Evolutionary conservation across 2,888 invertebrate species (phyloP).

Genomic region (Beris chalybata): DNA sequence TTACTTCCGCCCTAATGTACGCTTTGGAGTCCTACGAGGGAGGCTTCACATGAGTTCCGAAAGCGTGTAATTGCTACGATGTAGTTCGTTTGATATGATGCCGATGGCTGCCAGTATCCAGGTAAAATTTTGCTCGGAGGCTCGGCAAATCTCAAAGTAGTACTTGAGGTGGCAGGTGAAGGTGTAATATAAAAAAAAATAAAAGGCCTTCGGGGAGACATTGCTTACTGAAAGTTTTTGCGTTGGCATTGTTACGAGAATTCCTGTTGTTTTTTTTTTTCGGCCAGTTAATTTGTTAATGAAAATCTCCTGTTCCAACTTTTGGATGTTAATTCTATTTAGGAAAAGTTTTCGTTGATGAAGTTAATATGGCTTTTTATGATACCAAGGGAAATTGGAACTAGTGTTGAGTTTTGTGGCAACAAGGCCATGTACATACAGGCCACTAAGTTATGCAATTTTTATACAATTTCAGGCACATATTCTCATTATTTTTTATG

Average conservation of each 20-base stretch:
- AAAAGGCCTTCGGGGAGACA: constrained; percentile 22
- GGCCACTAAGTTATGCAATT: too few relatives aligned
- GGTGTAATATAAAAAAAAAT: constrained; percentile 26
- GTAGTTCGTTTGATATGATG: constrained; percentile 19
- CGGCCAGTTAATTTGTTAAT: constrained; percentile 21
- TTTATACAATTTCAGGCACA: too few relatives aligned
- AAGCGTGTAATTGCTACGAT: constrained; percentile 26
- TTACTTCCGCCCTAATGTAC: constrained; percentile 34
- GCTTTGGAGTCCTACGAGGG: constrained; percentile 15
- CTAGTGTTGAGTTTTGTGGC: too few relatives aligned
- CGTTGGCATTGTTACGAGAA: too few relatives aligned
- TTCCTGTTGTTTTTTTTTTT: constrained; percentile 13
- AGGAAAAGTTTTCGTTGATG: constrained; percentile 14
- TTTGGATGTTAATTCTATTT: constrained; percentile 24
- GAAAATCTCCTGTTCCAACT: constrained; percentile 25
- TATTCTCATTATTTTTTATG: too few relatives aligned
- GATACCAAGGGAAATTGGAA: background rate
- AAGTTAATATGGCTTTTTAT: background rate
- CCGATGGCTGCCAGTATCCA: background rate
- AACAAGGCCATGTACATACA: too few relatives aligned
- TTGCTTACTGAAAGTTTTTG: constrained; percentile 14
- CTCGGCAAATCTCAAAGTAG: constrained; percentile 23
- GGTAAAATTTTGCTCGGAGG: background rate
- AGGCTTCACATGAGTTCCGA: constrained; percentile 25
- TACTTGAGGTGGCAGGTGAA: constrained; percentile 28